These are phyloP conservation scores for Phrixothrix hirtus DNA, from an alignment of 2,888 invertebrate genomes.

Conservation along the genomic window DNA sequence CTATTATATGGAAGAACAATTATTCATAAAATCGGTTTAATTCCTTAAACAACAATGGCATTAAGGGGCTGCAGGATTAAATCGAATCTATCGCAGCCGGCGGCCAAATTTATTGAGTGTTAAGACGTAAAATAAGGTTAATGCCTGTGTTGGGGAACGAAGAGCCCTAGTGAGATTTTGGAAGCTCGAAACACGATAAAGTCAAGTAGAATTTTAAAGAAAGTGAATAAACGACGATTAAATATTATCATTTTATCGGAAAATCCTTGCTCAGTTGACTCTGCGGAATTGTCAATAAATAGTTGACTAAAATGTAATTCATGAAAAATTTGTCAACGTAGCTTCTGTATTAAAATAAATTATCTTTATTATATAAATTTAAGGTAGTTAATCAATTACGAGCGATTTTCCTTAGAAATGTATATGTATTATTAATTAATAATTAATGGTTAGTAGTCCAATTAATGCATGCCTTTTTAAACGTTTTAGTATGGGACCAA, in stretches of 20 bases:
- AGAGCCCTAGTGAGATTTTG: conserved; percentile 25
- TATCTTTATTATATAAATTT: too few species aligned
- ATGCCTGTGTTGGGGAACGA: conserved; percentile 26
- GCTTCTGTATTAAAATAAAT: too few species aligned
- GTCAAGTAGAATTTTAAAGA: conserved; percentile 24
- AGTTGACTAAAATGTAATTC: too few species aligned
- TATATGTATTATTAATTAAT: too few species aligned
- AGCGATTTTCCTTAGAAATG: too few species aligned
- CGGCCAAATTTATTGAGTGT: conserved; percentile 32
- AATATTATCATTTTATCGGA: conserved; percentile 18
- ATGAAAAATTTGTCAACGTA: too few species aligned
- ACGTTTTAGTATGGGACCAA: too few species aligned
- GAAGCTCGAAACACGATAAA: conserved; percentile 29
- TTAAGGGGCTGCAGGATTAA: conserved; percentile 25
- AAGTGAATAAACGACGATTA: conserved; percentile 18
- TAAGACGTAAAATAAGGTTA: conserved; percentile 34
- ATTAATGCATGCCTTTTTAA: too few species aligned
- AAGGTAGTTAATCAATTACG: too few species aligned
- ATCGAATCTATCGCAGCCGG: conserved; percentile 31
- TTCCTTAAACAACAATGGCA: conserved; percentile 30
- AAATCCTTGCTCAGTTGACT: too few species aligned
- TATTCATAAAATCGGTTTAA: conserved; percentile 28
- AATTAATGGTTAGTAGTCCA: too few species aligned
- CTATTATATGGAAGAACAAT: conserved; percentile 24
- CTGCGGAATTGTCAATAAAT: too few species aligned